Evolutionary conservation across 2,888 invertebrate genomes (phyloP).

Genomic region (Ophion slaviceki): DNA sequence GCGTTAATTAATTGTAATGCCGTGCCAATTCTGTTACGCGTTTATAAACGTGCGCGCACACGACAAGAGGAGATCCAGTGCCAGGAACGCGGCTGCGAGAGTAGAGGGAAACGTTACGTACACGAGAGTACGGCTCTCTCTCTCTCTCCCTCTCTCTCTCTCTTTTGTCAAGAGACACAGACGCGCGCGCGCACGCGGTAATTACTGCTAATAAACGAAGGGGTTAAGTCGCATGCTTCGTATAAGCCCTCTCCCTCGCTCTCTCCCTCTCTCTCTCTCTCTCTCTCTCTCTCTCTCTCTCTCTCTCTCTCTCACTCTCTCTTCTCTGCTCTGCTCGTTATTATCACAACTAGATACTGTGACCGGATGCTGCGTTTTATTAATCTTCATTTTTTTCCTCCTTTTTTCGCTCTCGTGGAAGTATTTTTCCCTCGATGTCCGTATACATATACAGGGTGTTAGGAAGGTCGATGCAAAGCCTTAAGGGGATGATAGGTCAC

Average conservation of each 20-base stretch:
- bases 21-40: constrained; percentile 70
- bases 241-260: constrained; percentile 22
- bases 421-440: not conserved
- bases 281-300: no score
- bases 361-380: constrained; percentile 45
- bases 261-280: constrained; percentile 19
- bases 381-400: constrained; percentile 8
- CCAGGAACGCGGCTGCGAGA: constrained; percentile 3
- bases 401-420: not conserved
- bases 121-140: constrained; percentile 65
- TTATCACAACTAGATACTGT: constrained; percentile 33
- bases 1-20: constrained; percentile 77
- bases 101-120: constrained; percentile 36
- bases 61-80: constrained; percentile 12
- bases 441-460: not conserved
- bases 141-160: constrained; percentile 23
- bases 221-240: constrained; percentile 51
- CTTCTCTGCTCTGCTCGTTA: constrained; percentile 23
- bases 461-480: no score
- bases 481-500: no score
- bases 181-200: constrained; percentile 70
- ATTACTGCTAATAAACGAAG: constrained; percentile 76
- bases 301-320: not conserved
- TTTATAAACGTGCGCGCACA: constrained; percentile 66
- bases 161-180: constrained; percentile 60